Percentiles rank a stretch among this genome's conserved stretches.
Evolutionary conservation across 2,888 invertebrate species (phyloP).

Genomic region (Agonopterix arenella): DNA sequence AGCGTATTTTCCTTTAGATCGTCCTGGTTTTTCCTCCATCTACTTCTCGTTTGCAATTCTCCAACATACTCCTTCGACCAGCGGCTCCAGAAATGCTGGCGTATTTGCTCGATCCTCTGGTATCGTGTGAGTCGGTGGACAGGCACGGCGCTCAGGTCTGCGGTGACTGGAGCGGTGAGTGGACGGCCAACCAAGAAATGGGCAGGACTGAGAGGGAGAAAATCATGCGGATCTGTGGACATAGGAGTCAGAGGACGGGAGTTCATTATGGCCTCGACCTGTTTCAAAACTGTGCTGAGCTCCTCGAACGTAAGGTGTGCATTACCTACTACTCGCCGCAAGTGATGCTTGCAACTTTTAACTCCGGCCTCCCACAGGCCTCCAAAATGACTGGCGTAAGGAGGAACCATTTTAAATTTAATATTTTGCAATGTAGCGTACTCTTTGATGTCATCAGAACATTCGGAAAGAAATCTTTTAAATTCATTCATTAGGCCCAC

Average conservation of each 20-base stretch:
- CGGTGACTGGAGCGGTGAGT: conserved; percentile 6
- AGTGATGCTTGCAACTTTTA: conserved; percentile 3
- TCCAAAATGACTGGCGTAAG: conserved; percentile 8
- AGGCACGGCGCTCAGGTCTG: neutral
- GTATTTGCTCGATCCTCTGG: conserved; percentile 2
- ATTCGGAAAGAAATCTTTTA: neutral
- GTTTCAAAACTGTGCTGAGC: conserved; percentile 2
- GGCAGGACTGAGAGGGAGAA: conserved; percentile 4
- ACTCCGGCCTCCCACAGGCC: conserved; percentile 4
- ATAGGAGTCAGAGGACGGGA: conserved; percentile 11
- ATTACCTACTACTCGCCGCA: conserved; percentile 2
- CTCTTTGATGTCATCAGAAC: neutral
- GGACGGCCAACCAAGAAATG: conserved; percentile 11
- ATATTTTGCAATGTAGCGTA: conserved; percentile 5
- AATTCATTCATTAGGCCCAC: neutral
- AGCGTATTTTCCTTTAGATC: conserved; percentile 3
- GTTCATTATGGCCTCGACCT: conserved; percentile 11
- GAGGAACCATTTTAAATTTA: conserved; percentile 5
- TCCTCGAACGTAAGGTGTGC: conserved; percentile 5
- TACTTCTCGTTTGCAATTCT: conserved; percentile 9
- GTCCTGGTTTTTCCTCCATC: conserved; percentile 7
- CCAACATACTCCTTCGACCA: conserved; percentile 7
- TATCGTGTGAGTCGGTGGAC: neutral
- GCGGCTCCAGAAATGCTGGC: conserved; percentile 9
- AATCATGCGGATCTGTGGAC: conserved; percentile 8